Conservation (phyloP, 2,797 vertebrate genomes). For the Helarctos malayanus region DNA sequence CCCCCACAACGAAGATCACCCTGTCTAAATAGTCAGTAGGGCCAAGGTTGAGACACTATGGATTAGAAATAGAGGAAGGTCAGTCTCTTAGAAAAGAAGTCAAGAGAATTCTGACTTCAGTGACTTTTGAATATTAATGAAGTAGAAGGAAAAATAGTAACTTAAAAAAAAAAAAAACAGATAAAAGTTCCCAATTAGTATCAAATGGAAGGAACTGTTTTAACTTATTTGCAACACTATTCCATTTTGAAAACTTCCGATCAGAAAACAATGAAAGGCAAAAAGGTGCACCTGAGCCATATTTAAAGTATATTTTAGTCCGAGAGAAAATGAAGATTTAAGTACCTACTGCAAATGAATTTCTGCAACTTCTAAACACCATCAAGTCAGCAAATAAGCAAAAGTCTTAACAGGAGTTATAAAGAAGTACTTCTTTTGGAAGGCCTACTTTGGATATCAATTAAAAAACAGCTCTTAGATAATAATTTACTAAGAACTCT, state of each 20-base stretch:
- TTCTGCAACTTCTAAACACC: not conserved
- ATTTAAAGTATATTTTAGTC: not conserved
- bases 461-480: not conserved
- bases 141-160: not conserved
- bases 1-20: not conserved
- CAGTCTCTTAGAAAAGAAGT: not conserved
- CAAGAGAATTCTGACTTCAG: not conserved
- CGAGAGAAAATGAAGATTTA: not conserved
- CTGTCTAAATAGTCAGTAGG: not conserved
- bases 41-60: not conserved
- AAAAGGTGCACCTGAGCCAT: not conserved
- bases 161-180: slow-evolving; percentile 21
- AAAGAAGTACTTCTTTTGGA: not conserved
- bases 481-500: not conserved
- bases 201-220: slow-evolving; percentile 43
- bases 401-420: not conserved
- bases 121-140: slow-evolving; percentile 48
- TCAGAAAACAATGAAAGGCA: not conserved
- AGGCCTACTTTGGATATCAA: not conserved
- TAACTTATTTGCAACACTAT: slow-evolving; percentile 28
- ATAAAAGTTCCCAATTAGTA: not conserved
- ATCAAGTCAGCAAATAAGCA: not conserved
- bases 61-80: not conserved
- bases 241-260: not conserved
- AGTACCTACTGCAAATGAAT: not conserved